A percentile compares a stretch with the other conserved stretches of the same genome.
Conservation (phyloP, 2,113 vertebrate species). For the Malurus melanocephalus region DNA sequence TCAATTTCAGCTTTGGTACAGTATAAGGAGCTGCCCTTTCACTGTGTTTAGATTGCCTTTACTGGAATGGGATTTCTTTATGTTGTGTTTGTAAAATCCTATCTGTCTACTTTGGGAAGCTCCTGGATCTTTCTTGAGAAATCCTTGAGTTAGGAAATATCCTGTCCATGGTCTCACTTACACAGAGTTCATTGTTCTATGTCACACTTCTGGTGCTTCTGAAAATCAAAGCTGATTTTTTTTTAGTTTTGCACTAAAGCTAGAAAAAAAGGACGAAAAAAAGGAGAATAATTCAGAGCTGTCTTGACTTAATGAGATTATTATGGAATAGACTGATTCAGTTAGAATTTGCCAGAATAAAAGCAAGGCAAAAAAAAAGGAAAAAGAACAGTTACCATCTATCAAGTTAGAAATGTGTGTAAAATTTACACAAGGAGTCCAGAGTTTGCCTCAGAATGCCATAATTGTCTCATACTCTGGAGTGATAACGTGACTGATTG, state of each 20-base stretch:
- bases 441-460: slow-evolving; percentile 2
- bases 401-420: background rate
- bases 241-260: background rate
- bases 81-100: background rate
- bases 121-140: background rate
- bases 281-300: slow-evolving; percentile 17
- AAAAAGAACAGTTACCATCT: background rate
- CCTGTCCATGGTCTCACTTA: background rate
- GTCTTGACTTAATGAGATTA: slow-evolving; percentile 18
- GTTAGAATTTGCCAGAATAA: slow-evolving; percentile 21
- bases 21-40: background rate
- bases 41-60: background rate
- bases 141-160: slow-evolving; percentile 8
- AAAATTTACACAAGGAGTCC: background rate
- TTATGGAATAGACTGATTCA: background rate
- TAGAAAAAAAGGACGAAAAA: background rate
- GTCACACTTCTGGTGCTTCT: background rate
- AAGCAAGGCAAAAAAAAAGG: background rate
- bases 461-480: slow-evolving; percentile 2
- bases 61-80: background rate
- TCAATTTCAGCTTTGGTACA: background rate
- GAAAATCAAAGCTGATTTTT: background rate
- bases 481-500: slow-evolving; percentile 23
- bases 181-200: background rate
- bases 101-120: background rate